phyloP scores from a whole-genome alignment of 2,113 vertebrate genomes.

The Scytalopus superciliaris region DNA sequence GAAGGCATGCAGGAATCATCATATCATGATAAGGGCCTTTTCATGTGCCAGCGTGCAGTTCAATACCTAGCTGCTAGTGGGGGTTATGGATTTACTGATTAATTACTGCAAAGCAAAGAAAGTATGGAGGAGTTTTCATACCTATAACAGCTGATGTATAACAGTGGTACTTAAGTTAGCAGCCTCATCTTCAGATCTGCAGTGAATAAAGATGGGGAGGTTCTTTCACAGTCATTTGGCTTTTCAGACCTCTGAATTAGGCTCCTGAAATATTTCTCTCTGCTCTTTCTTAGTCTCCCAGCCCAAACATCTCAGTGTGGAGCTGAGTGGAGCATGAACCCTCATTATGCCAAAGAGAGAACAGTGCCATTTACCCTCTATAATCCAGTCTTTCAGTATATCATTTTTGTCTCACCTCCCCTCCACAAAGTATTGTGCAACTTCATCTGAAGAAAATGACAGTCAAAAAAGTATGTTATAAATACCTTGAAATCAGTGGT shows the following conservation, averaged over 20 bases:
- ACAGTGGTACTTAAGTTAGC: background rate
- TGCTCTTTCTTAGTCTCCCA: background rate
- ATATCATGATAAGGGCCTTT: background rate
- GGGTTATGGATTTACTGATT: background rate
- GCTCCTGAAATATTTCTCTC: background rate
- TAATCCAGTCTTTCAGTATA: background rate
- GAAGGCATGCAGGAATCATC: background rate
- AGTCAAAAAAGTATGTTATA: background rate
- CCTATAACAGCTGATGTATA: background rate
- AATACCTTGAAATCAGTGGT: background rate
- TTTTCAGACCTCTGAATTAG: background rate
- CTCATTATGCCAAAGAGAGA: background rate
- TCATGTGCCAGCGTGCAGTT: fast-evolving
- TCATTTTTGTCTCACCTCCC: background rate
- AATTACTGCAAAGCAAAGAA: background rate
- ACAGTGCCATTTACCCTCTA: background rate
- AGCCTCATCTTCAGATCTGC: background rate
- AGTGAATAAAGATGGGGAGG: background rate
- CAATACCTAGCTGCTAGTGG: background rate
- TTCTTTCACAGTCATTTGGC: background rate
- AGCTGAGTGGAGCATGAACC: background rate
- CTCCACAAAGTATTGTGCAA: background rate
- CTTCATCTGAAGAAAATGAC: background rate
- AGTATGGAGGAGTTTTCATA: background rate
- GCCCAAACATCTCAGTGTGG: background rate